Percentiles rank a stretch among this genome's conserved stretches.
These are phyloP conservation scores for Auanema sp. DNA, from an alignment of 2,888 invertebrate genomes.

Conservation along the genomic window DNA sequence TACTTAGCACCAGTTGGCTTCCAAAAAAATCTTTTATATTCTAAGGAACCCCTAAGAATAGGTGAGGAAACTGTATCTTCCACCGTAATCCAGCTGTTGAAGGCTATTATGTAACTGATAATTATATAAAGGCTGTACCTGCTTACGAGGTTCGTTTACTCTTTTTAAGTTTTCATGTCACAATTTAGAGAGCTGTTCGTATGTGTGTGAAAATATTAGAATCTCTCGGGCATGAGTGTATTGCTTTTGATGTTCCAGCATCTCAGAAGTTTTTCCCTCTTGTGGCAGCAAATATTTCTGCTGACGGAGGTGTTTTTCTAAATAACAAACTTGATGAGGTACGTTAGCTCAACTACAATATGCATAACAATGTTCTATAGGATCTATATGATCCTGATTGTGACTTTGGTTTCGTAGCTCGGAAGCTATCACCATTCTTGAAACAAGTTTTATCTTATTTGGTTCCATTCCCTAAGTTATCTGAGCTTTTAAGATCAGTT, in stretches of 20 bases:
- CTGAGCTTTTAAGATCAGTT: conserved; percentile 19
- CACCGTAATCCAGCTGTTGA: no score
- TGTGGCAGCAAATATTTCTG: conserved; percentile 38
- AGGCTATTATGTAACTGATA: conserved; percentile 50
- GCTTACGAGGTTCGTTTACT: conserved; percentile 25
- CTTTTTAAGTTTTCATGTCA: background rate
- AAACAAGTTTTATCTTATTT: no score
- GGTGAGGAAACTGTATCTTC: conserved; percentile 6
- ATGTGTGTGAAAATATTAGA: conserved; percentile 35
- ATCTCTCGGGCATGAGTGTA: conserved; percentile 36
- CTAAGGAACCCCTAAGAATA: conserved; percentile 28
- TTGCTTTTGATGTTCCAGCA: conserved; percentile 45
- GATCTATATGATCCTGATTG: conserved; percentile 31
- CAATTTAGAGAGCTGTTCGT: conserved; percentile 41
- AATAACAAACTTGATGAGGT: conserved; percentile 37
- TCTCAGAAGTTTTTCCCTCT: conserved; percentile 30
- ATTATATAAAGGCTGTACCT: conserved; percentile 51
- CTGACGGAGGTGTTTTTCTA: conserved; percentile 49
- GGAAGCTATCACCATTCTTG: conserved; percentile 22
- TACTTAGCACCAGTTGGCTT: conserved; percentile 53
- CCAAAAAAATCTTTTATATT: conserved; percentile 36
- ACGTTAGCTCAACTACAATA: conserved; percentile 3
- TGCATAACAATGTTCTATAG: conserved; percentile 4
- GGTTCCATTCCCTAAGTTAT: conserved; percentile 17
- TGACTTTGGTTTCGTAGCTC: conserved; percentile 22